Conservation (phyloP, 2,888 invertebrate genomes). For the Unio pictorum region DNA sequence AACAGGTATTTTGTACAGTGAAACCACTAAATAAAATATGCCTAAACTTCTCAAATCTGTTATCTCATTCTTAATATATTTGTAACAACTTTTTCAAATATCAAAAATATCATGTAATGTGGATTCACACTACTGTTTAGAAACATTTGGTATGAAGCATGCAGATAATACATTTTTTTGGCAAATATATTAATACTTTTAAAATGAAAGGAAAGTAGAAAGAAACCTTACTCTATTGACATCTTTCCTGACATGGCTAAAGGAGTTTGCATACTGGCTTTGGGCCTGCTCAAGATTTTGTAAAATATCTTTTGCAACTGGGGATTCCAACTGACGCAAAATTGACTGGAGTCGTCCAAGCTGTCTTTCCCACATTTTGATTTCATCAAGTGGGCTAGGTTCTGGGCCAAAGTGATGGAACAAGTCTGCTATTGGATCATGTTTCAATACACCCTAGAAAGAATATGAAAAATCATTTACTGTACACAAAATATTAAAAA, state of each 20-base stretch:
- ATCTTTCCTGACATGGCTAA: slow-evolving; percentile 64
- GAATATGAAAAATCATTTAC: background rate
- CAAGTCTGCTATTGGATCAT: slow-evolving; percentile 65
- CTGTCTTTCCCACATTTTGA: slow-evolving; percentile 67
- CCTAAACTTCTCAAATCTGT: too few relatives aligned
- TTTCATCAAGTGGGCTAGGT: slow-evolving; percentile 69
- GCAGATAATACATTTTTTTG: too few relatives aligned
- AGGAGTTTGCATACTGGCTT: slow-evolving; percentile 68
- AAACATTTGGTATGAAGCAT: too few relatives aligned
- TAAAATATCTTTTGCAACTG: slow-evolving; percentile 68
- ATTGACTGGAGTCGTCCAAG: slow-evolving; percentile 66
- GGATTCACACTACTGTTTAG: too few relatives aligned
- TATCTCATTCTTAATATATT: too few relatives aligned
- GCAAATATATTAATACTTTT: too few relatives aligned
- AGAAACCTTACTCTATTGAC: slow-evolving; percentile 60
- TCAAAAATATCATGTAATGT: too few relatives aligned
- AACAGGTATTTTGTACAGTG: too few relatives aligned
- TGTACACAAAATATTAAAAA: background rate
- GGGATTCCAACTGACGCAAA: slow-evolving; percentile 65
- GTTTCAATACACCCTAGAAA: slow-evolving; percentile 63
- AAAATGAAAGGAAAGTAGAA: background rate
- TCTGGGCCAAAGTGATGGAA: slow-evolving; percentile 58
- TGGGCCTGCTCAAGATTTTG: slow-evolving; percentile 68
- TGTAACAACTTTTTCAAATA: too few relatives aligned
- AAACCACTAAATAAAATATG: too few relatives aligned